Conservation (phyloP, 1,140 invertebrate genomes). For the Apis dorsata region DNA sequence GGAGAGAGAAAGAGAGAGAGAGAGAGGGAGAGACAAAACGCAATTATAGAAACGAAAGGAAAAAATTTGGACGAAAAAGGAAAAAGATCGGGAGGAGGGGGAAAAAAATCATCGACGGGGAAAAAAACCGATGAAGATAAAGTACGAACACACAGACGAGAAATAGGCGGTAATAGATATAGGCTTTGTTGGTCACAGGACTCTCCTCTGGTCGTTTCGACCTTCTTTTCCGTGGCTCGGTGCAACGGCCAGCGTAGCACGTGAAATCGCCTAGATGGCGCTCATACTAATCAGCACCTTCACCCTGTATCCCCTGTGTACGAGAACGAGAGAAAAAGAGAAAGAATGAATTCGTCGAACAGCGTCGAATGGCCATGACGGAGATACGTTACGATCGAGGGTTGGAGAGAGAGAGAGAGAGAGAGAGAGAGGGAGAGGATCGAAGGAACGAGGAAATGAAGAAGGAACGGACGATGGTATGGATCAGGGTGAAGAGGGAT, state of each 20-base stretch:
- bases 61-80: not conserved
- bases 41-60: not conserved
- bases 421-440: too few relatives aligned
- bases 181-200: slow-evolving; percentile 41
- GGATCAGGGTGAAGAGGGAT: slow-evolving; percentile 46
- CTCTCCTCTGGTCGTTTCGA: slow-evolving; percentile 45
- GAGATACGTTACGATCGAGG: not conserved
- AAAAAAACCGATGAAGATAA: not conserved
- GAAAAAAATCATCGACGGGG: not conserved
- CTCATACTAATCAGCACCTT: slow-evolving; percentile 35
- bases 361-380: not conserved
- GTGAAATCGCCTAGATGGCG: slow-evolving; percentile 46
- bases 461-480: slow-evolving; percentile 16
- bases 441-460: not conserved
- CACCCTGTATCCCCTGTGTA: not conserved
- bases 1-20: not conserved
- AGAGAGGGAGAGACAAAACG: not conserved
- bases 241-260: slow-evolving; percentile 44
- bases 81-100: not conserved
- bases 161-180: not conserved
- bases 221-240: slow-evolving; percentile 48
- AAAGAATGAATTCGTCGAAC: slow-evolving; percentile 49
- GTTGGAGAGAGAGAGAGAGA: not conserved
- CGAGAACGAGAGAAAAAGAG: slow-evolving; percentile 38
- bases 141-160: not conserved